Conservation (phyloP, 2,888 invertebrate species). For the Helleia helle region DNA sequence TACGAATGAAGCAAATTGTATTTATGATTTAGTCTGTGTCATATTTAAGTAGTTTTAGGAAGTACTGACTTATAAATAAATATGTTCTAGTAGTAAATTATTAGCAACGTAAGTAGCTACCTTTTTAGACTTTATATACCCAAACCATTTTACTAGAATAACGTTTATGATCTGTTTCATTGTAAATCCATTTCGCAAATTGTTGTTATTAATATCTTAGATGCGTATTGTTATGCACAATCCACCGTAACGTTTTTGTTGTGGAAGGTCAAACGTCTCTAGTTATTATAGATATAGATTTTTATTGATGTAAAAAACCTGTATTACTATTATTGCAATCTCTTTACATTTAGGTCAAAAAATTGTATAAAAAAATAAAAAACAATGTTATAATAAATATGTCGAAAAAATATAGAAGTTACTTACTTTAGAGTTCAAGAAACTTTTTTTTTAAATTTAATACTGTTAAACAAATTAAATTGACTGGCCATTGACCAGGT, state of each 20-base stretch:
- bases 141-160: not conserved
- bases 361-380: too few relatives aligned
- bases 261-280: not conserved
- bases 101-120: constrained; percentile 1
- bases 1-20: not conserved
- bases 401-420: too few relatives aligned
- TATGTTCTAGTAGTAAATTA: not conserved
- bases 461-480: too few relatives aligned
- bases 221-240: not conserved
- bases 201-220: not conserved
- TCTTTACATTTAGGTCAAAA: not conserved
- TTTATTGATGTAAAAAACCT: not conserved
- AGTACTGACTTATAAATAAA: constrained; percentile 2
- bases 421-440: too few relatives aligned
- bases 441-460: too few relatives aligned
- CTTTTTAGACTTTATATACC: not conserved
- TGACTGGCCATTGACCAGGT: too few relatives aligned
- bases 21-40: not conserved
- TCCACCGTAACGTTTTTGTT: not conserved
- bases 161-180: not conserved
- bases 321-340: not conserved
- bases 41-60: not conserved
- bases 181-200: not conserved
- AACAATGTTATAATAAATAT: too few relatives aligned
- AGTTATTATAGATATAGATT: not conserved